Evolutionary conservation across 2,113 vertebrate species (phyloP), one percentile per base, ranked within the genome.

Genomic region (Lepisosteus oculatus): DNA sequence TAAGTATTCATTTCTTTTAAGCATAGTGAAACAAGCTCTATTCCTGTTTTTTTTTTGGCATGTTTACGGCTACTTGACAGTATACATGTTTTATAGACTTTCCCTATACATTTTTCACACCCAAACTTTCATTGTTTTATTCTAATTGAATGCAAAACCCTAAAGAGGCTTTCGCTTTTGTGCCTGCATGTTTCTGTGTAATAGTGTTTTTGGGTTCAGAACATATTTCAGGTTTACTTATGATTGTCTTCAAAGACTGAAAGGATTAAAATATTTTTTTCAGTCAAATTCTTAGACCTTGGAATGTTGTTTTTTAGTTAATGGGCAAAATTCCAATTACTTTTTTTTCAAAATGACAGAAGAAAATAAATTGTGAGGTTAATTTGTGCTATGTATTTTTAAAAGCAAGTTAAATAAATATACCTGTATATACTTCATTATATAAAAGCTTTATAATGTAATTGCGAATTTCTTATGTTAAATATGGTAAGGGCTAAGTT

Each of bases 61-160:
- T 47, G 15, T 65, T 73, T 45, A 1, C 43, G 6, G 45, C 15
- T 43, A 59, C 56, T 70, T 75, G 67, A 67, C 56, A 59, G 45
- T 54, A 63, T 43, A 47, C 62, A 78, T 74, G 63, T 76, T 64
- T 70, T 70, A 75, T 77, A 61, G 70, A 59, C 62, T 8, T 47
- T 55, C 72, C 75, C 71, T 65, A 72, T 73, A 75, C 75, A 70
- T 14, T 75, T 51, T 55, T 72, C 45, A 15, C 63, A 45, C 57
- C 70, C 3, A 55, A 17, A 7, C 69, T 72, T 76, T 72, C 76
- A 74, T 72, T 62, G 55, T 73, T 5, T 64, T 55, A 72, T 65
- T 67, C 41, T 29, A 12, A 8, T 47, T 29, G 29, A 29, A 29
- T 29, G 29, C 29, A 29, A 29, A 29, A 45, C 66, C 51, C 47